Base-by-base conservation (phyloP, 2,888 invertebrate genomes). In the Epicampocera succincta region DNA sequence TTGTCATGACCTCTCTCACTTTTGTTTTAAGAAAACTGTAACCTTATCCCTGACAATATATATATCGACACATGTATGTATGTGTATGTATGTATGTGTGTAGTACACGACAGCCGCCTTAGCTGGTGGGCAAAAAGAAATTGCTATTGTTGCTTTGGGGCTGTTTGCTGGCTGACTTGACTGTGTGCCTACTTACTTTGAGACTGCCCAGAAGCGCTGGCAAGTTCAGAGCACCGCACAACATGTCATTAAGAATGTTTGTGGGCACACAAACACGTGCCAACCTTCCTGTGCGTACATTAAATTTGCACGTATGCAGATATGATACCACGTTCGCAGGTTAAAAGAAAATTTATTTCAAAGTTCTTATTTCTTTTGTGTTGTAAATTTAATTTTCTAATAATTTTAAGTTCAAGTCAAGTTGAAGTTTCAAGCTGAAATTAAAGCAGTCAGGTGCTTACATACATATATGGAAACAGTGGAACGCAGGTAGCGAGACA, bases 1-100 rank as follows among this genome's bases (percentile, higher is more conserved):
- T 56, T 40, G 61, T 72, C 76, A 80, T 80, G 73, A 77, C 81
- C 76, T 73, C 56, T 69, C 21, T 54, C 60, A 44, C 17, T 46
- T 48, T 42, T 68, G 33, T 63, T 63, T 68, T 25, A 21, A 50
- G 15, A 40, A 65, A 19, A 50, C 15, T 29, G 13, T 61, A 60
- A 61, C 46, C 52, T 60, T 61, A 40, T 61, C 17, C 38, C 29
- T 73, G 15, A 46, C 52, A 21, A 40, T 40, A n/a, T 5, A 9
- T 50, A 40, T 40, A 33, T 52, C 13, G 13, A 12, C 15, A 48
- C 48, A 46, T 61, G 17, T 11, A 52, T 33, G 44, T 9, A 11
- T n/a, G n/a, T n/a, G n/a, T n/a, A n/a, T n/a, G n/a, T n/a, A n/a
- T n/a, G n/a, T n/a, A n/a, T n/a, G n/a, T n/a, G n/a, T n/a, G n/a